These are phyloP conservation scores for Egretta garzetta DNA, from an alignment of 2,113 vertebrate species.

Conservation along the genomic window DNA sequence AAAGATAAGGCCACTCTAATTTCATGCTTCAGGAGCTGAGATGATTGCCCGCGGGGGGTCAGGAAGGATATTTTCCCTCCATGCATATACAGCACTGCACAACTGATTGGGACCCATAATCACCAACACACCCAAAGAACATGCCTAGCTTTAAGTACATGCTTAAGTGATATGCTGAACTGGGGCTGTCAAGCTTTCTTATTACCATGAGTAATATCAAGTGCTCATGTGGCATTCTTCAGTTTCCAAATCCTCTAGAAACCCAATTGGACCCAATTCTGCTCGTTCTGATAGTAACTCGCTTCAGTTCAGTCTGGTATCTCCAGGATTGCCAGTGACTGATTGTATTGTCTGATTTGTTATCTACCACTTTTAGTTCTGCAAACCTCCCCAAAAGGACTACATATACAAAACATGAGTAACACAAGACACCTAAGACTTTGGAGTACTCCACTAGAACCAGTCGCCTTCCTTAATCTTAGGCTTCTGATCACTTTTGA, in stretches of 20 bases:
- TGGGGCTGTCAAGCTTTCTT: background rate
- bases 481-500: background rate
- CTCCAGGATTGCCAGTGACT: background rate
- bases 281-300: background rate
- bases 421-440: background rate
- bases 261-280: background rate
- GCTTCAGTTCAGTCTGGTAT: background rate
- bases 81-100: background rate
- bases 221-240: background rate
- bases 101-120: background rate
- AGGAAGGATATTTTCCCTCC: constrained; percentile 58
- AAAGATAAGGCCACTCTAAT: constrained; percentile 70
- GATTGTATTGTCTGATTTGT: background rate
- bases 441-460: background rate
- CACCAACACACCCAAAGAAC: background rate
- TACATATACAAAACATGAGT: background rate
- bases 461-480: background rate
- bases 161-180: background rate
- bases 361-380: background rate
- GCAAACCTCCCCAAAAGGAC: background rate
- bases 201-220: background rate
- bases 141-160: background rate
- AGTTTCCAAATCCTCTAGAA: background rate
- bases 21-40: constrained; percentile 70
- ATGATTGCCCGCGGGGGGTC: constrained; percentile 67